These are phyloP conservation scores for Apodemia mormo DNA, from an alignment of 2,888 invertebrate species.

Conservation along the genomic window DNA sequence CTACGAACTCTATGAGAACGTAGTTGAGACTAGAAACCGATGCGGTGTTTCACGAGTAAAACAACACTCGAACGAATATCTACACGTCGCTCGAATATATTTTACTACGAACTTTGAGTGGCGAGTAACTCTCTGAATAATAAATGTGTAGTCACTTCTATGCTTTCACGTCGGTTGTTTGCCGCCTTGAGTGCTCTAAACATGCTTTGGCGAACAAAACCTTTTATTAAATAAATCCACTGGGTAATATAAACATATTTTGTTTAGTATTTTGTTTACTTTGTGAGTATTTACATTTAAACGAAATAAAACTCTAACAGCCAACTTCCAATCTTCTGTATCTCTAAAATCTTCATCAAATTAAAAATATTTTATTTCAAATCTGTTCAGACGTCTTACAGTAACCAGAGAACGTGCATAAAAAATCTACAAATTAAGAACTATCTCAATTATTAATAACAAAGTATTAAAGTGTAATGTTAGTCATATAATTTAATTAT, in stretches of 20 bases:
- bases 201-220: slow-evolving; percentile 21
- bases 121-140: slow-evolving; percentile 69
- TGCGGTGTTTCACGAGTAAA: slow-evolving; percentile 32
- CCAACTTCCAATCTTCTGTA: too few relatives aligned
- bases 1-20: neutral
- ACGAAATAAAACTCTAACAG: too few relatives aligned
- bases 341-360: too few relatives aligned
- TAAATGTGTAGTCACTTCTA: slow-evolving; percentile 49
- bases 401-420: too few relatives aligned
- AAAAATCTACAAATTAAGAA: too few relatives aligned
- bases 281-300: neutral
- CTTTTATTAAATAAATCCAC: slow-evolving; percentile 16
- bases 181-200: slow-evolving; percentile 46
- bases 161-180: slow-evolving; percentile 26
- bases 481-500: too few relatives aligned
- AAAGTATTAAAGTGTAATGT: too few relatives aligned
- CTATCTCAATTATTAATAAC: too few relatives aligned
- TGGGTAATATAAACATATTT: neutral
- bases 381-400: too few relatives aligned
- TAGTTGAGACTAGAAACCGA: neutral
- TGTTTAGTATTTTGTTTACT: neutral
- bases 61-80: slow-evolving; percentile 60
- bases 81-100: slow-evolving; percentile 50
- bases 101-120: slow-evolving; percentile 58
- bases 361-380: too few relatives aligned